A percentile compares a stretch with the other conserved stretches of the same genome.
phyloP scores from a whole-genome alignment of 2,113 vertebrate genomes.

The cat (Felis catus) region F.catus_Fca126_mat1.0 CM031421.1:107917001-107917500 shows the following conservation, averaged over 20 bases:
- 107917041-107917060: neutral
- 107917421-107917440: neutral
- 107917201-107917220: neutral
- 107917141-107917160: constrained; percentile 6
- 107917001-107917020: neutral
- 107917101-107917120: neutral
- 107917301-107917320: neutral
- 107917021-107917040: neutral
- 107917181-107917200: neutral
- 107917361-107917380: neutral
- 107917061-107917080: neutral
- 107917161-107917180: neutral
- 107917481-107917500: neutral
- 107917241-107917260: neutral
- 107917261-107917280: neutral
- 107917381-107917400: neutral
- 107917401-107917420: neutral
- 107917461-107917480: neutral
- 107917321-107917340: neutral
- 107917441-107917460: neutral
- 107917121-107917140: neutral
- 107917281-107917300: neutral
- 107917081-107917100: neutral
- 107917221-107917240: neutral
- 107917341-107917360: neutral